Evolutionary conservation across 2,888 invertebrate genomes (phyloP).

Genomic region (Nesidiocoris tenuis): DNA sequence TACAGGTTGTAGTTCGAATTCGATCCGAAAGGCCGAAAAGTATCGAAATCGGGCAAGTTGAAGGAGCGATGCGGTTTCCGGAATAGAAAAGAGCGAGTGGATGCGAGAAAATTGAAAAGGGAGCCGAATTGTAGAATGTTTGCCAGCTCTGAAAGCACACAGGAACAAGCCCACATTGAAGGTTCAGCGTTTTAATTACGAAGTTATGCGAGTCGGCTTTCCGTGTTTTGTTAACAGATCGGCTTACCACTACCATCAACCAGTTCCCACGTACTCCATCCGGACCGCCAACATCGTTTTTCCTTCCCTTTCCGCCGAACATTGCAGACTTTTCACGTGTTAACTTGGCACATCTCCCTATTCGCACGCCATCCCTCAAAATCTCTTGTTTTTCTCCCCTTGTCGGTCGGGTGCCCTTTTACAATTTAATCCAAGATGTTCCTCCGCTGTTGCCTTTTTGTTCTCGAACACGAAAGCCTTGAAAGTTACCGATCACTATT

Average conservation of each 20-base stretch:
- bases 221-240: slow-evolving; percentile 43
- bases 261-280: slow-evolving; percentile 20
- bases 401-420: not conserved
- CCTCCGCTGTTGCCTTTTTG: not conserved
- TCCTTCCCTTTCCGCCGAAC: slow-evolving; percentile 43
- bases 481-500: too few relatives aligned
- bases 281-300: slow-evolving; percentile 33
- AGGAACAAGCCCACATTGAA: slow-evolving; percentile 25
- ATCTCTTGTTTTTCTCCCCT: not conserved
- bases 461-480: not conserved
- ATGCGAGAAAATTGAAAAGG: not conserved
- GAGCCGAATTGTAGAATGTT: slow-evolving; percentile 22
- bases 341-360: not conserved
- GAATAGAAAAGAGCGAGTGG: not conserved
- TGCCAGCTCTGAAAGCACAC: slow-evolving; percentile 35
- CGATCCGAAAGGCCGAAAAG: too few relatives aligned
- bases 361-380: not conserved
- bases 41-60: too few relatives aligned
- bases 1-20: too few relatives aligned
- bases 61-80: not conserved
- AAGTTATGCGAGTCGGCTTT: slow-evolving; percentile 40
- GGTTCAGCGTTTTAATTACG: slow-evolving; percentile 44
- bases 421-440: not conserved
- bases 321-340: not conserved
- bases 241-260: slow-evolving; percentile 21